A percentile compares a stretch with the other conserved stretches of the same genome.
Evolutionary conservation across 2,888 invertebrate genomes (phyloP).

Genomic region (Spatulosminthurus flaviceps): DNA sequence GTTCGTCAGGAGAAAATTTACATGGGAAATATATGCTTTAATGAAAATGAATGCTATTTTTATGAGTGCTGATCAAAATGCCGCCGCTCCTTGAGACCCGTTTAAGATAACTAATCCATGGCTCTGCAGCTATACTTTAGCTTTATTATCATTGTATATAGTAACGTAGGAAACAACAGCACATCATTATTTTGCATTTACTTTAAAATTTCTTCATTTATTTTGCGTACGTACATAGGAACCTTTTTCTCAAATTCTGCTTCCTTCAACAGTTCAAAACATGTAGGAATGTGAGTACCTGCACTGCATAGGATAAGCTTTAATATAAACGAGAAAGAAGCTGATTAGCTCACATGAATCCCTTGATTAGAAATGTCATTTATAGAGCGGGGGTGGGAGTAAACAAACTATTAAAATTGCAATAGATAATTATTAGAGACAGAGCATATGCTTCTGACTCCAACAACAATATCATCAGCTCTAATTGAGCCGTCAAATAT

Average conservation of each 20-base stretch:
- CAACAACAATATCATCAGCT: too few species aligned
- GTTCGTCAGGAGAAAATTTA: not conserved
- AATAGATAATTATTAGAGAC: too few species aligned
- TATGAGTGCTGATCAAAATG: constrained; percentile 31
- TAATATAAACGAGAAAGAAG: too few species aligned
- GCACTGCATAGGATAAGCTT: too few species aligned
- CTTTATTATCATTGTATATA: not conserved
- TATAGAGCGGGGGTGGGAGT: constrained; percentile 30
- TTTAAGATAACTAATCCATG: not conserved
- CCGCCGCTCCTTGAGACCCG: constrained; percentile 9
- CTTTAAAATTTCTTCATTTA: too few species aligned
- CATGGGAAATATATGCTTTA: constrained; percentile 8
- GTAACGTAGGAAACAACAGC: not conserved
- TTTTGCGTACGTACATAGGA: too few species aligned
- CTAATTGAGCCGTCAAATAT: too few species aligned
- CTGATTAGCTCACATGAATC: too few species aligned
- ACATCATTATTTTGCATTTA: not conserved
- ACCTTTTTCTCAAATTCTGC: too few species aligned
- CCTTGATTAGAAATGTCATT: not conserved
- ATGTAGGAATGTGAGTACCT: not conserved
- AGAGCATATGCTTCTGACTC: too few species aligned
- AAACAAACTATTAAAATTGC: constrained; percentile 30
- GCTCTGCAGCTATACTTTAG: not conserved
- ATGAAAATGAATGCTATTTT: not conserved
- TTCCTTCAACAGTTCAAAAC: not conserved